Evolutionary conservation across 2,113 vertebrate genomes (phyloP), one percentile per base, ranked within the genome.

Genomic region (Scolopax mira): DNA sequence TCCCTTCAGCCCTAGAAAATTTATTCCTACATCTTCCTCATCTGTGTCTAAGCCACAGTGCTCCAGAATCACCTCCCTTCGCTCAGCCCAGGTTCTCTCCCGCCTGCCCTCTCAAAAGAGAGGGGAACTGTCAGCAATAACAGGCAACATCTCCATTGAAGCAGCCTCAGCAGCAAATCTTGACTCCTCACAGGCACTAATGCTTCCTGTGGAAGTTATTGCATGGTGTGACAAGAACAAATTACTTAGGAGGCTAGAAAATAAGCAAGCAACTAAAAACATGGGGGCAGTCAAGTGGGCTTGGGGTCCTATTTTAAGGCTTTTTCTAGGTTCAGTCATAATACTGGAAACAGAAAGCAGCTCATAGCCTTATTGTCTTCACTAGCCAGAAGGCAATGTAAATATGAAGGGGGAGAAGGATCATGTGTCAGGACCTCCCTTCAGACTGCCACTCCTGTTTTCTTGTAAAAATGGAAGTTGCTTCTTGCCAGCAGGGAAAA

Each of bases 161-260:
- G 48, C 17, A 41, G 21, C 5, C 1, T 12, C 3, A 6, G 11
- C 3, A 2, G 16, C 0, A 0, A 4, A 58, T 27, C 12, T 11
- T 49, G 39, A 18, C 3, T 52, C 17, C 69, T 78, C 3, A 0
- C 18, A 44, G 67, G 24, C 64, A 81, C 5, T 18, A 42, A 3
- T 0, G 0, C 7, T 39, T 80, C 39, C n/a, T 73, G 71, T 1
- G 39, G 44, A 80, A 52, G 21, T 49, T 49, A 25, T 4, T 12
- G 4, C 16, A 31, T 0, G 1, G 17, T 37, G 25, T 49, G 41
- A 72, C 17, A 89, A 81, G 37, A 60, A 51, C 30, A 37, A 70
- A 66, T 13, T 37, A 44, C 7, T 77, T 57, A 44, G 2, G 10
- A 15, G n/a, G 15, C 5, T 37, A 86, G 54, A 84, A 86, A 49